Evolutionary conservation across 2,888 invertebrate genomes (phyloP), one percentile per base, ranked within the genome.

Genomic region (Lycocerus yunnanus): DNA sequence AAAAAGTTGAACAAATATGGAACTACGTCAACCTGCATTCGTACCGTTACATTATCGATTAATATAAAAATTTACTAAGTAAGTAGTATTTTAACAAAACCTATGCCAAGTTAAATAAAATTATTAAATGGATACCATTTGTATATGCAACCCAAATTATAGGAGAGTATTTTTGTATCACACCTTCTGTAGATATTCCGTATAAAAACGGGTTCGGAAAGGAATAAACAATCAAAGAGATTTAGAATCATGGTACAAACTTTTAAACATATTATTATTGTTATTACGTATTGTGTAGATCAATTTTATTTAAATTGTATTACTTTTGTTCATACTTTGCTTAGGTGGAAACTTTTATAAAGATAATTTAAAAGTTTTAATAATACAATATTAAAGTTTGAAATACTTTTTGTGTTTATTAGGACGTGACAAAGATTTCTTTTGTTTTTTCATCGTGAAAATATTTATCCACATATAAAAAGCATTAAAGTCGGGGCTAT

Each of bases 391-490:
- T 60, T 16, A 63, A 63, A 63, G 61, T 63, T 18, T 13, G 15
- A 63, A 14, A 63, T 15, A 18, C 20, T 6, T 15, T 63, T 63
- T 14, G 4, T 13, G n/a, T 63, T 20, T 63, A 18, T 16, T 10
- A 15, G 59, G 11, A 71, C 71, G 66, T 66, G 71, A 71, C 59
- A 20, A 58, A 66, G 59, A 59, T 58, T 71, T 58, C 43, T 15
- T 11, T 59, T 15, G 21, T 27, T 65, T 61, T 15, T 43, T 43
- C 69, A 27, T 63, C 16, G 3, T 9, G 43, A 63, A 70, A 65
- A 63, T 70, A 70, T 43, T 61, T 71, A 65, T 43, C 65, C 66
- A 66, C 65, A 71, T 58, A 20, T 58, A 66, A 71, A 65, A 65
- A 65, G 15, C 24, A 66, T 71, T 65, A 71, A 65, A 18, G 15